Evolutionary conservation across 2,797 vertebrate species (phyloP), one percentile per base, ranked within the genome.

Genomic region (Sebastes cheni): DNA sequence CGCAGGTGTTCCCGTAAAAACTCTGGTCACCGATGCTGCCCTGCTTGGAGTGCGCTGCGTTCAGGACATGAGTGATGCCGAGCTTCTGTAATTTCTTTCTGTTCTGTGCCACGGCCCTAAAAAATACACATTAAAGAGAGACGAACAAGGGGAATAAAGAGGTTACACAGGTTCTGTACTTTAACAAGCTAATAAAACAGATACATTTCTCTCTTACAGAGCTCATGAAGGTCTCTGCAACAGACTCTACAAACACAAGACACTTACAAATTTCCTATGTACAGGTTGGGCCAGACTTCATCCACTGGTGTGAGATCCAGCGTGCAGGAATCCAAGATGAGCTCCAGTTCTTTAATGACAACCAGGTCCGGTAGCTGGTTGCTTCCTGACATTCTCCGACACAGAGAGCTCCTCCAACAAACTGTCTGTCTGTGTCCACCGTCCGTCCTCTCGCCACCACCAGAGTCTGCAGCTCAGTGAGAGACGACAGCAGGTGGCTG

Each of bases 1-100:
- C 72, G 50, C 95, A 91, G 18, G 87, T 86, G 80, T 90, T 83
- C 30, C 96, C 95, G 0, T 95, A 96, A 92, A 96, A 97, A 70
- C 86, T 89, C 90, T 96, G 92, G 72, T 96, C 88, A 10, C 96
- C 97, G 29, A 97, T 96, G 88, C 96, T 97, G 82, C 94, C 96
- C 87, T 96, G 93, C 67, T 95, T 95, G 60, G 96, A 96, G 3
- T 99, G 98, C 1, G 97, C 96, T 10, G 94, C 96, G 0, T 97
- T 98, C 87, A 96, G 88, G 68, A 97, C 91, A 13, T 96, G 96
- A 70, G 96, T 97, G 92, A 98, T 96, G 74, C 95, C 96, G 80
- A 97, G 73, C 81, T 95, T 96, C 91, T 94, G 92, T 83, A 97
- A 90, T 20, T 89, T 89, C 79, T 91, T 91, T 86, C 88, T 95